A percentile compares a stretch with the other conserved stretches of the same genome.
phyloP scores from a whole-genome alignment of 2,797 vertebrate genomes.

The Bradypodion ventrale region DNA sequence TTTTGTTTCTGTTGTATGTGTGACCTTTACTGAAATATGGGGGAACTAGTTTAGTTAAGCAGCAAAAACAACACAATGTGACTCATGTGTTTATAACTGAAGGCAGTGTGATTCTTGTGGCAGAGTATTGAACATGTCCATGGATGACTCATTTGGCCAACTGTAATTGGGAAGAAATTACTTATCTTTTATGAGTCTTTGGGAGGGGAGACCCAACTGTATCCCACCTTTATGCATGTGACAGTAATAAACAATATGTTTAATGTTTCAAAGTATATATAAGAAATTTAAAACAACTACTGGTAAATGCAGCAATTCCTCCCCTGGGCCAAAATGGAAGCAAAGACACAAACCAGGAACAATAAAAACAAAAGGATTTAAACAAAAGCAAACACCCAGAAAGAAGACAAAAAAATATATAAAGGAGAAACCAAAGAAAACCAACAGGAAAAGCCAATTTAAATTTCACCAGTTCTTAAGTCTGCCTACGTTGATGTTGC shows the following conservation, averaged over 20 bases:
- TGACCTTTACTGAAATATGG: conserved; percentile 5
- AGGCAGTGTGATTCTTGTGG: background rate
- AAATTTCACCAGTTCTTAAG: background rate
- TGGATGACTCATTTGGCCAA: background rate
- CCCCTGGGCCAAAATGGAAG: no score
- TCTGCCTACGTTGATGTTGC: no score
- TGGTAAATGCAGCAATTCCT: no score
- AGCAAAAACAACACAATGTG: background rate
- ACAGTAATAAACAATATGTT: no score
- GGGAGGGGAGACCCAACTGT: no score
- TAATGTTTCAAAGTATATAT: no score
- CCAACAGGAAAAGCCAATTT: background rate
- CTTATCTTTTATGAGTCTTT: background rate
- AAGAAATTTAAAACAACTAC: background rate
- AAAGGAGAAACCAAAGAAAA: no score
- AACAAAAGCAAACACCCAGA: background rate
- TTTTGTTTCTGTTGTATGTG: conserved; percentile 17
- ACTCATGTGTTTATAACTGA: background rate
- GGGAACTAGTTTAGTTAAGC: conserved; percentile 1
- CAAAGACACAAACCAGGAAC: background rate
- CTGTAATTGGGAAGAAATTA: background rate
- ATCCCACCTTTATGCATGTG: no score
- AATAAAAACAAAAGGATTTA: background rate
- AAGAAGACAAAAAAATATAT: no score
- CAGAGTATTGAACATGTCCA: background rate